Percentiles rank a stretch among this genome's conserved stretches.
Evolutionary conservation across 2,113 vertebrate genomes (phyloP).

Genomic region (Rhynchomys soricoides): DNA sequence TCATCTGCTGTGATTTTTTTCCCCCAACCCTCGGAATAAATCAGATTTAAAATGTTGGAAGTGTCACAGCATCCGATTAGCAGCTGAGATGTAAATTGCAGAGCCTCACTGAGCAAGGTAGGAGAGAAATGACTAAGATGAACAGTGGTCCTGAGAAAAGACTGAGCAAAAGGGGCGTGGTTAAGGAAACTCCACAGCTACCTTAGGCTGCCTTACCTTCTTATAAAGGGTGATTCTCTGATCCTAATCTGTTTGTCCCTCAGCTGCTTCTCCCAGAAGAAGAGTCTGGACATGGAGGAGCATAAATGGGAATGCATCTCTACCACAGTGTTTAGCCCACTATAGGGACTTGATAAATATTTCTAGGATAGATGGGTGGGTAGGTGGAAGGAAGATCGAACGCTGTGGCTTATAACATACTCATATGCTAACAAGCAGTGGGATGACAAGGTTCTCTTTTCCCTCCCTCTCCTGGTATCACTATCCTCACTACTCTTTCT

Average conservation of each 20-base stretch:
- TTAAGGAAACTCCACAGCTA: background rate
- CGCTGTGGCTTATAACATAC: background rate
- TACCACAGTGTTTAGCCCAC: background rate
- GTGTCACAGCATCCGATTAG: constrained; percentile 60
- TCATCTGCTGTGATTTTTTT: constrained; percentile 49
- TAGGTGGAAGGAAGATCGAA: background rate
- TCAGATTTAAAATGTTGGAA: constrained; percentile 57
- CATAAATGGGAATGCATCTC: background rate
- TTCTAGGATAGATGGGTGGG: background rate
- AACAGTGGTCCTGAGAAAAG: background rate
- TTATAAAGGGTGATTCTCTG: background rate
- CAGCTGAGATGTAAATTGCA: constrained; percentile 59
- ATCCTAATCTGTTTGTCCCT: background rate
- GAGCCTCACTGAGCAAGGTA: constrained; percentile 19
- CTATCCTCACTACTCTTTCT: background rate
- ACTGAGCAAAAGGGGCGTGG: background rate
- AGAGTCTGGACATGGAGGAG: background rate
- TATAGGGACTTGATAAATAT: background rate
- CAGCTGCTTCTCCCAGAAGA: background rate
- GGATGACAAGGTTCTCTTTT: background rate
- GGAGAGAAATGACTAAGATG: background rate
- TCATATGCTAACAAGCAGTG: background rate
- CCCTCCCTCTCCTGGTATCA: background rate
- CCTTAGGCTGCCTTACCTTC: background rate
- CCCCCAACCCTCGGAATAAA: constrained; percentile 59